Base-by-base conservation (phyloP, 2,113 vertebrate genomes). In the Crotalus tigris region DNA sequence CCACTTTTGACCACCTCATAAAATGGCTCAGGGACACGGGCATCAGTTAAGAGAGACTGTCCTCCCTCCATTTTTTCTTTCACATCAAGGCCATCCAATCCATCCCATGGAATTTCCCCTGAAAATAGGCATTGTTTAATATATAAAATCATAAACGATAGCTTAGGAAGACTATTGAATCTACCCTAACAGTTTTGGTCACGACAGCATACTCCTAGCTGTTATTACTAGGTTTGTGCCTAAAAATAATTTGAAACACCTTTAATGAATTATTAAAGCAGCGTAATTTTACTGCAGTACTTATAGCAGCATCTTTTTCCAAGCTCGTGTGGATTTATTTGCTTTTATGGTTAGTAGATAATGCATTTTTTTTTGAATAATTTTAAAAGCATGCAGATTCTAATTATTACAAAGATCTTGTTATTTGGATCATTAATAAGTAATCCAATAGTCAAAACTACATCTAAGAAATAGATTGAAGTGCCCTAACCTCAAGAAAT, bases 101-200 rank as follows among this genome's bases (percentile, higher is more conserved):
- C 93, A 55, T 95, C 96, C 98, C 98, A 98, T 2, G 97, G 97
- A 46, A 98, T 95, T 44, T 87, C n/a, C 93, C 97, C 98, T 98
- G 87, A 89, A 94, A 58, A 85, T 5, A 85, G 51, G 5, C 88
- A 4, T 89, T 33, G 57, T 23, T n/a, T 90, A 23, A 88, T 44
- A 39, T 19, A 3, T 1, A 2, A 21, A 46, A 3, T 51, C 8
- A 26, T 29, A 86, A n/a, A 86, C 1, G 39, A 19, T 24, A 46
- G 39, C 3, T 59, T 89, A 81, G 5, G 55, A 29, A 33, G 24
- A 46, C 4, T n/a, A 24, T 4, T 19, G 24, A 57, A 21, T 46
- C 12, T 46, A 46, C 23, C 19, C 33, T 85, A 55, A 57, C 33
- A 3, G 24, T 53, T 92, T 53, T 92, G 55, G 3, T 33, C 44